Evolutionary conservation across 2,113 vertebrate genomes (phyloP).

Genomic region (Dryoscopus gambensis): DNA sequence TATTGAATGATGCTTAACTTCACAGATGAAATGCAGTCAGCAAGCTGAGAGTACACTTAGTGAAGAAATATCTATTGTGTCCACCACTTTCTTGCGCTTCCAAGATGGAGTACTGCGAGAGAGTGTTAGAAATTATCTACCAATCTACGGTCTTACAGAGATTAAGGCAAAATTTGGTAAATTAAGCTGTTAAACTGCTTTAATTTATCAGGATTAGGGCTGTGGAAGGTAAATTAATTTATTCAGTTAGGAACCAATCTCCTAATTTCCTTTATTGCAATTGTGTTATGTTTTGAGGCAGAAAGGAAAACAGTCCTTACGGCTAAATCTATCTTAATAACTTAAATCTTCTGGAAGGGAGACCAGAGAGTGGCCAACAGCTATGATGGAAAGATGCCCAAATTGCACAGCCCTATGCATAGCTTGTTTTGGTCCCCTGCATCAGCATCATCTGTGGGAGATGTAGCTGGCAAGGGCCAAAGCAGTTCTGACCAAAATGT

Average conservation of each 20-base stretch:
- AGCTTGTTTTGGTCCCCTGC: not conserved
- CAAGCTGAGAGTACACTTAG: not conserved
- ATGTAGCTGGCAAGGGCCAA: not conserved
- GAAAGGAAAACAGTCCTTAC: not conserved
- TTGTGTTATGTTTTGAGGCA: not conserved
- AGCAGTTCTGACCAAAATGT: not conserved
- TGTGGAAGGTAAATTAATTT: not conserved
- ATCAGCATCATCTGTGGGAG: accelerated
- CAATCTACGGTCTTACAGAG: not conserved
- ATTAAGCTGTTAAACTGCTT: not conserved
- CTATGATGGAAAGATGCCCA: not conserved
- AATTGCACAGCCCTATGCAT: accelerated
- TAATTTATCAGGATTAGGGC: not conserved
- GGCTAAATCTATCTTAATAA: not conserved
- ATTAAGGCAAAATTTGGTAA: not conserved
- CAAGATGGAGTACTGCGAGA: not conserved
- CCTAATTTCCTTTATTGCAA: not conserved
- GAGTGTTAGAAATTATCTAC: not conserved
- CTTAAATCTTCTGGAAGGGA: not conserved
- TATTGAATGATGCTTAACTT: not conserved
- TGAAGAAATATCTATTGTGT: not conserved
- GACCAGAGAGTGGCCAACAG: accelerated
- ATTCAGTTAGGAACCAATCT: not conserved
- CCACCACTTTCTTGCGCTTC: not conserved
- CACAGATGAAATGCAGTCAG: not conserved